These are phyloP conservation scores for Leptonema lineaticorne DNA, from an alignment of 1,140 invertebrate species.

Conservation along the genomic window DNA sequence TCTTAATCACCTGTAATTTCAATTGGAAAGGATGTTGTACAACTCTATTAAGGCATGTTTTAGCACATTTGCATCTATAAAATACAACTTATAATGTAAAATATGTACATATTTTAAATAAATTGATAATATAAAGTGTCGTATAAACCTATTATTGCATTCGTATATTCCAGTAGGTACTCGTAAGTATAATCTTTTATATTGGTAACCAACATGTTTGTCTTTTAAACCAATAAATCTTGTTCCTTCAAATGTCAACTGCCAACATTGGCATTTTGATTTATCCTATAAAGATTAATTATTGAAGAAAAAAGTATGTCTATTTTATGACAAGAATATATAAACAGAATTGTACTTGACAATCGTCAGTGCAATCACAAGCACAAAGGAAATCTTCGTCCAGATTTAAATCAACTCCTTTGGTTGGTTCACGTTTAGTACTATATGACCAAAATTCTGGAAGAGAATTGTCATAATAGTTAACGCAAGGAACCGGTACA, in stretches of 20 bases:
- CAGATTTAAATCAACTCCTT: slow-evolving; percentile 82
- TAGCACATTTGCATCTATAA: slow-evolving; percentile 73
- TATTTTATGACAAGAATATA: background rate
- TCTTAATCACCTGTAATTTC: slow-evolving; percentile 60
- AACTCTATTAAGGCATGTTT: slow-evolving; percentile 83
- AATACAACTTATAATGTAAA: background rate
- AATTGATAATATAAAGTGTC: background rate
- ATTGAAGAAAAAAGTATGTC: background rate
- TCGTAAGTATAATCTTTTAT: slow-evolving; percentile 79
- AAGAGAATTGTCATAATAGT: slow-evolving; percentile 79
- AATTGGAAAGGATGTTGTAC: slow-evolving; percentile 82
- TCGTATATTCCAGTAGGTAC: slow-evolving; percentile 93
- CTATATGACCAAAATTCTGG: slow-evolving; percentile 88
- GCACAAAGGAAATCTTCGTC: slow-evolving; percentile 85
- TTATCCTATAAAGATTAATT: slow-evolving; percentile 65
- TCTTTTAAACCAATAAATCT: slow-evolving; percentile 59
- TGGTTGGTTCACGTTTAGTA: slow-evolving; percentile 76
- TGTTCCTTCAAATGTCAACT: slow-evolving; percentile 80
- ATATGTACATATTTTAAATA: background rate
- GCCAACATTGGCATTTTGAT: slow-evolving; percentile 87
- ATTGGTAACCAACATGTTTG: slow-evolving; percentile 76
- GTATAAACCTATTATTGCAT: slow-evolving; percentile 76
- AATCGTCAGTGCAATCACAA: slow-evolving; percentile 92
- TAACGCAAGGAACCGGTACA: slow-evolving; percentile 86
- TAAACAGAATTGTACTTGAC: slow-evolving; percentile 63